Evolutionary conservation across 2,113 vertebrate genomes (phyloP).

Genomic region (Potamarius usumacintae): DNA sequence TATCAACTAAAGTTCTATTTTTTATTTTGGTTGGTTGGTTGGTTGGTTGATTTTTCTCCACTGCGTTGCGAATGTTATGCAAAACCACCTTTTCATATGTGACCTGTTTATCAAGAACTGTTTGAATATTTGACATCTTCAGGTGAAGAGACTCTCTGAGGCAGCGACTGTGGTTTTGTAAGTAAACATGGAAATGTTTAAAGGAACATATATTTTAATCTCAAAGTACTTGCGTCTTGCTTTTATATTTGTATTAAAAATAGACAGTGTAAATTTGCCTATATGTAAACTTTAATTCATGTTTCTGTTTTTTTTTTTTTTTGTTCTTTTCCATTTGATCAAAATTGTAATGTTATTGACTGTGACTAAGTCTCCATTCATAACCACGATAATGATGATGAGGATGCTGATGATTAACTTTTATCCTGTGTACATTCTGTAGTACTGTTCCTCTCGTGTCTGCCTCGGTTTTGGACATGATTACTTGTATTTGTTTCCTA

Average conservation of each 20-base stretch:
- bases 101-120: conserved; percentile 5
- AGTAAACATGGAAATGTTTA: conserved; percentile 38
- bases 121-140: conserved; percentile 10
- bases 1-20: conserved; percentile 11
- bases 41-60: conserved; percentile 17
- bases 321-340: conserved; percentile 22
- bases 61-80: conserved; percentile 28
- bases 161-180: conserved; percentile 10
- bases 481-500: conserved; percentile 24
- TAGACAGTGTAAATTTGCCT: conserved; percentile 48
- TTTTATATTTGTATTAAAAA: conserved; percentile 57
- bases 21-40: conserved; percentile 4
- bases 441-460: conserved; percentile 22
- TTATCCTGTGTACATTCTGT: conserved; percentile 41
- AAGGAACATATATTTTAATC: conserved; percentile 52
- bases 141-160: conserved; percentile 1
- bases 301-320: background rate
- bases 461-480: background rate
- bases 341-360: conserved; percentile 38
- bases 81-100: conserved; percentile 12
- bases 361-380: conserved; percentile 39
- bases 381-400: conserved; percentile 15
- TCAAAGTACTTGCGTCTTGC: conserved; percentile 46
- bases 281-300: conserved; percentile 15
- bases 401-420: conserved; percentile 25